Conservation (phyloP, 2,113 vertebrate genomes). For the Syrmaticus mikado region DNA sequence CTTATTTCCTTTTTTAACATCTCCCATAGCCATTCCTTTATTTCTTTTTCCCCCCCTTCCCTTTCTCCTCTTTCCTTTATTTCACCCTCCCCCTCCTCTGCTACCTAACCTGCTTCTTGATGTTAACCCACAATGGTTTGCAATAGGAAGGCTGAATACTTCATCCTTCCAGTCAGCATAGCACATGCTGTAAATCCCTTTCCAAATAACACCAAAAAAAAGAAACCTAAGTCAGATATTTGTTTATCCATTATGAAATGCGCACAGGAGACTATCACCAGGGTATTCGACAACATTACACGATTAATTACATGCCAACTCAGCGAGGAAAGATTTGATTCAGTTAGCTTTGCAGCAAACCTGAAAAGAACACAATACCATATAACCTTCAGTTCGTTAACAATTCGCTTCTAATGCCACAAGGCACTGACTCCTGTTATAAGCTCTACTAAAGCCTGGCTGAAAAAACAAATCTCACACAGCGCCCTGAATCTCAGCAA, state of each 20-base stretch:
- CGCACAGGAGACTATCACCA: constrained; percentile 27
- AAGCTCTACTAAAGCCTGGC: constrained; percentile 12
- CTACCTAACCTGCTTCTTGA: not conserved
- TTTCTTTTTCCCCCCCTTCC: not conserved
- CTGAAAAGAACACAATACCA: constrained; percentile 1
- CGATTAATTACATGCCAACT: constrained; percentile 4
- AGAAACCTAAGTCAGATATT: not conserved
- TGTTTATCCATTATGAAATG: constrained; percentile 29
- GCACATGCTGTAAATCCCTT: not conserved
- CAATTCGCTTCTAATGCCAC: not conserved
- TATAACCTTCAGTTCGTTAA: constrained; percentile 1
- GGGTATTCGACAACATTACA: constrained; percentile 24
- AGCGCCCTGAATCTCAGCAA: not conserved
- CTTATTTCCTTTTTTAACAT: not conserved
- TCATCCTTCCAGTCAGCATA: not conserved
- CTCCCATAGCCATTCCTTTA: not conserved
- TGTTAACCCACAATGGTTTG: not conserved
- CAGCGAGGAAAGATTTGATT: constrained; percentile 24
- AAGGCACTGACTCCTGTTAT: not conserved
- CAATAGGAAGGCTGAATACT: not conserved
- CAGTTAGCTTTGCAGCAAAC: constrained; percentile 39
- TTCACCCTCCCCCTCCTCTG: not conserved
- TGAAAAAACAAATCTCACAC: not conserved
- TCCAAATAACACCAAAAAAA: not conserved
- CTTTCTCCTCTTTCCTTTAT: not conserved